Conservation (phyloP, 2,113 vertebrate species). For the Stigmatopora argus region DNA sequence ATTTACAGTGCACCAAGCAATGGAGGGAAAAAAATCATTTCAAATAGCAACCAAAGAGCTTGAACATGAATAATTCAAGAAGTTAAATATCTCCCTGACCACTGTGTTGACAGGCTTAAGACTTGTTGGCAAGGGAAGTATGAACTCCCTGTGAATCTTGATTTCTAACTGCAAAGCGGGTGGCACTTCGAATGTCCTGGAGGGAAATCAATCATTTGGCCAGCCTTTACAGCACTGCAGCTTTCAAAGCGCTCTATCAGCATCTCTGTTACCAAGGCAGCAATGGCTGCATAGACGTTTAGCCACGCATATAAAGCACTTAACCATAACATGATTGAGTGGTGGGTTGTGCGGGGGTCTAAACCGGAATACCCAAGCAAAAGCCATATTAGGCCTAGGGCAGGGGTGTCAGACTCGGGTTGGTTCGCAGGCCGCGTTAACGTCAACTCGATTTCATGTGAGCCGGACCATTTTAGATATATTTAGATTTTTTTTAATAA, state of each 20-base stretch:
- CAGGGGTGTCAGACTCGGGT: too few relatives aligned
- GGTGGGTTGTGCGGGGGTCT: too few relatives aligned
- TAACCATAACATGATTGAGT: not conserved
- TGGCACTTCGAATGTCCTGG: conserved; percentile 32
- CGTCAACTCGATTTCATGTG: too few relatives aligned
- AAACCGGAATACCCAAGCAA: too few relatives aligned
- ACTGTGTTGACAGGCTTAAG: conserved; percentile 4
- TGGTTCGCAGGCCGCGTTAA: too few relatives aligned
- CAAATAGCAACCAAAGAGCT: not conserved
- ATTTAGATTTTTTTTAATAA: too few relatives aligned
- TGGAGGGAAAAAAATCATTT: not conserved
- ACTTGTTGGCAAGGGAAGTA: conserved; percentile 3
- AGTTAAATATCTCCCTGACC: conserved; percentile 23
- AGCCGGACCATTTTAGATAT: too few relatives aligned
- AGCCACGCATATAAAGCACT: conserved; percentile 4
- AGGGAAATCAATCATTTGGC: conserved; percentile 48
- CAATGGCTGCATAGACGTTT: not conserved
- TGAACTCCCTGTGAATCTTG: conserved; percentile 41
- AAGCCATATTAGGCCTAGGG: too few relatives aligned
- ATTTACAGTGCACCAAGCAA: not conserved
- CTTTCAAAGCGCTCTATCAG: conserved; percentile 41
- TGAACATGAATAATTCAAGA: conserved; percentile 39
- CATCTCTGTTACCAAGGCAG: conserved; percentile 26
- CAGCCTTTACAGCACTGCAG: conserved; percentile 3
- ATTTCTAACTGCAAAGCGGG: conserved; percentile 38